A percentile compares a stretch with the other conserved stretches of the same genome.
Evolutionary conservation across 2,113 vertebrate genomes (phyloP).

Genomic region (Leucosticte australis): DNA sequence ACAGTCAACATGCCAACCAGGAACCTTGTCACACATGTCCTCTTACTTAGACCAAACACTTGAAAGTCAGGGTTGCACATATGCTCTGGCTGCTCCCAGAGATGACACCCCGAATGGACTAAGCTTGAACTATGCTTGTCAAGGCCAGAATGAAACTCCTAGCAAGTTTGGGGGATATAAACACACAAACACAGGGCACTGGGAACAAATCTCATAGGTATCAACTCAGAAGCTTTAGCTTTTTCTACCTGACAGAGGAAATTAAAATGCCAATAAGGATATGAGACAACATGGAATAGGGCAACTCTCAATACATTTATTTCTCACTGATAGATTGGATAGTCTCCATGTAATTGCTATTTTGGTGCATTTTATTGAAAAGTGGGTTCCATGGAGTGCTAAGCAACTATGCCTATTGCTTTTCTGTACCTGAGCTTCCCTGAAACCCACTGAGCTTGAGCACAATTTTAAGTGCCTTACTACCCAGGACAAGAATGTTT

Average conservation of each 20-base stretch:
- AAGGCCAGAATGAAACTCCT: not conserved
- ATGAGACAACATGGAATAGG: not conserved
- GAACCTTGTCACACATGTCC: not conserved
- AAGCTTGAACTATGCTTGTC: not conserved
- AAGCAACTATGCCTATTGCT: not conserved
- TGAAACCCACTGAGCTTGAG: not conserved
- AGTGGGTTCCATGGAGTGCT: not conserved
- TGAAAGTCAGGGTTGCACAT: not conserved
- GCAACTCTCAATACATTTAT: not conserved
- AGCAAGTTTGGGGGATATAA: not conserved
- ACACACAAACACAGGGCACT: not conserved
- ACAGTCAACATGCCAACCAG: fast-evolving
- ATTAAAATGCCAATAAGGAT: not conserved
- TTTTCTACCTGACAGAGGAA: not conserved
- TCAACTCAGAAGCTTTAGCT: not conserved
- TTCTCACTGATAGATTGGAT: not conserved
- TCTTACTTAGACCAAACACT: not conserved
- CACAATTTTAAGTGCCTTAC: not conserved
- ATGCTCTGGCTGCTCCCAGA: not conserved
- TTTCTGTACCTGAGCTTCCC: not conserved
- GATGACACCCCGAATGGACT: not conserved
- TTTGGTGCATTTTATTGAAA: not conserved
- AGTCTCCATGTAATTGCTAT: not conserved
- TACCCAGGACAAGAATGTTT: not conserved
- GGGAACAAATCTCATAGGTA: not conserved